Evolutionary conservation across 2,888 invertebrate genomes (phyloP).

Genomic region (Isoperla grammatica): DNA sequence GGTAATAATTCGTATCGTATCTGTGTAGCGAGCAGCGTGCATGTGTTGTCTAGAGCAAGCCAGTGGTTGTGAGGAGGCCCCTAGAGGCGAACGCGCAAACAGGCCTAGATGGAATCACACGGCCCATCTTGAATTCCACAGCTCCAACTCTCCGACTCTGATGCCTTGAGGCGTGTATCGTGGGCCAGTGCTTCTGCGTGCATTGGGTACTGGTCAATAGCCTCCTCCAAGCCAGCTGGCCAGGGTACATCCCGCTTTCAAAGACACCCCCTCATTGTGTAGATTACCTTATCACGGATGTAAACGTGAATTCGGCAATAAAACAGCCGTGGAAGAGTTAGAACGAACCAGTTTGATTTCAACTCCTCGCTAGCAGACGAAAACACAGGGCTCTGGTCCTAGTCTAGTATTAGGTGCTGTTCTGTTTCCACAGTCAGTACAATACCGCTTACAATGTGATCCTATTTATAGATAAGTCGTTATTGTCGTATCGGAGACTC

Average conservation of each 20-base stretch:
- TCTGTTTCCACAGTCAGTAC: too few species aligned
- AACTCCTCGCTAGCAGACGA: too few species aligned
- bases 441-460: too few species aligned
- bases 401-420: too few species aligned
- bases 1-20: constrained; percentile 11
- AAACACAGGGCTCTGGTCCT: too few species aligned
- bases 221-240: not conserved
- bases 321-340: too few species aligned
- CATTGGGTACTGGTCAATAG: constrained; percentile 3
- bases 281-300: not conserved
- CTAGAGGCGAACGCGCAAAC: constrained; percentile 2
- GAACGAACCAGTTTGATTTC: too few species aligned
- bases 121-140: constrained; percentile 16
- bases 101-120: constrained; percentile 7
- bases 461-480: too few species aligned
- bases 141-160: not conserved
- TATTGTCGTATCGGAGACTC: too few species aligned
- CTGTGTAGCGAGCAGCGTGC: not conserved
- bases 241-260: not conserved
- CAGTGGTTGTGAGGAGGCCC: constrained; percentile 1
- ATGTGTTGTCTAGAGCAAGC: constrained; percentile 2
- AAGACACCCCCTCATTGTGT: too few species aligned
- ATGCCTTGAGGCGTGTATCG: not conserved
- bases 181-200: not conserved
- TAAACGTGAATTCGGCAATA: too few species aligned